Evolutionary conservation across 2,797 vertebrate species (phyloP).

Genomic region (Sandelia bainsii): DNA sequence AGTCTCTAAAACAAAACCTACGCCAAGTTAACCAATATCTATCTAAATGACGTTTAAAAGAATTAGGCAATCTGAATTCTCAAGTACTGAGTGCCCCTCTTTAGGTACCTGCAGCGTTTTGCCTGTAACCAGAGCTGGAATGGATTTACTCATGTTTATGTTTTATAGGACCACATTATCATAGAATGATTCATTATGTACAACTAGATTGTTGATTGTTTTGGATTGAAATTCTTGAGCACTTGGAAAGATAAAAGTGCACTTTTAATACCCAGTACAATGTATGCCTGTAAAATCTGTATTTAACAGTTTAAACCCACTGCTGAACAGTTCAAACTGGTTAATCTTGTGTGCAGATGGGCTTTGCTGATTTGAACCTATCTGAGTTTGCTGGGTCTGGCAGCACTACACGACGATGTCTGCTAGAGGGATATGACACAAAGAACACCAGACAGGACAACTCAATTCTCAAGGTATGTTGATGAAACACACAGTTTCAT

Average conservation of each 20-base stretch:
- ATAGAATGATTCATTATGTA: not conserved
- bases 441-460: conserved; percentile 98
- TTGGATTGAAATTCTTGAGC: not conserved
- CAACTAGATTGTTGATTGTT: conserved; percentile 6
- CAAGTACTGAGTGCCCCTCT: conserved; percentile 6
- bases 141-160: not conserved
- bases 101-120: not conserved
- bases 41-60: conserved; percentile 1
- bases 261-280: not conserved
- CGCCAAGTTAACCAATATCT: conserved; percentile 65
- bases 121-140: not conserved
- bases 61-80: conserved; percentile 29
- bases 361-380: conserved; percentile 97
- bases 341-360: conserved; percentile 85
- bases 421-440: conserved; percentile 97
- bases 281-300: not conserved
- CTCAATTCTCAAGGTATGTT: conserved; percentile 95
- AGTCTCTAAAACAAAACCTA: conserved; percentile 32
- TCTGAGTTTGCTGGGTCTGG: conserved; percentile 97
- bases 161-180: not conserved
- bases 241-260: not conserved
- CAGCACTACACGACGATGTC: conserved; percentile 91
- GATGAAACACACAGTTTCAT: not conserved
- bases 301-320: conserved; percentile 8
- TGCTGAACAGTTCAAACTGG: not conserved